Evolutionary conservation across 2,797 vertebrate species (phyloP), one percentile per base, ranked within the genome.

Genomic region (Eleutherodactylus coqui): DNA sequence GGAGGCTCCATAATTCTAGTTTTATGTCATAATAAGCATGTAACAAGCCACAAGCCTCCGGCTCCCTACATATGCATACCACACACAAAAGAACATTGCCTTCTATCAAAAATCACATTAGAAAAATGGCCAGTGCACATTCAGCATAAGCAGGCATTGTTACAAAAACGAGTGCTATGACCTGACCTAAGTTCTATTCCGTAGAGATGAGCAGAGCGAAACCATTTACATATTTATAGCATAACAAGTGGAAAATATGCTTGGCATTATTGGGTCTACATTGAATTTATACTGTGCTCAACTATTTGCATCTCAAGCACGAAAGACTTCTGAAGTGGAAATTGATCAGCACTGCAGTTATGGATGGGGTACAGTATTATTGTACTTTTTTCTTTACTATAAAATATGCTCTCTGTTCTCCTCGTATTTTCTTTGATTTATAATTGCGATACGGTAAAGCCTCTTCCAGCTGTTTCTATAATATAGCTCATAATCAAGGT

Each of bases 401-500:
- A 82, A n/a, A 55, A 86, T 70, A 55, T 55, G 36, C 49, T 78
- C 34, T 79, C 29, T 6, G 27, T 55, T 64, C 43, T 62, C 82
- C 19, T 77, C 60, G 27, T 47, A 79, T 83, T 83, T 77, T 53
- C 47, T 86, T 29, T 86, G 80, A 78, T 78, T 86, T 86, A 77
- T 69, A 83, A 85, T 76, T 78, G 70, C 60, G 51, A 83, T 79
- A 72, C 17, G 60, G 32, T 64, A 83, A 83, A 86, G 80, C 79
- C 58, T 45, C 73, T 69, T 86, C 60, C 85, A 86, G 81, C 55
- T 80, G 82, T 87, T 75, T 64, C 69, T 84, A 76, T 87, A 84
- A 78, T 84, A 84, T 49, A 84, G 69, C 77, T 84, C 82, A 84
- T 87, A 87, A 84, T 84, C 86, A 84, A 84, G 86, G 86, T 87